phyloP scores from a whole-genome alignment of 2,888 invertebrate genomes.

The Eupeodes latifasciatus region DNA sequence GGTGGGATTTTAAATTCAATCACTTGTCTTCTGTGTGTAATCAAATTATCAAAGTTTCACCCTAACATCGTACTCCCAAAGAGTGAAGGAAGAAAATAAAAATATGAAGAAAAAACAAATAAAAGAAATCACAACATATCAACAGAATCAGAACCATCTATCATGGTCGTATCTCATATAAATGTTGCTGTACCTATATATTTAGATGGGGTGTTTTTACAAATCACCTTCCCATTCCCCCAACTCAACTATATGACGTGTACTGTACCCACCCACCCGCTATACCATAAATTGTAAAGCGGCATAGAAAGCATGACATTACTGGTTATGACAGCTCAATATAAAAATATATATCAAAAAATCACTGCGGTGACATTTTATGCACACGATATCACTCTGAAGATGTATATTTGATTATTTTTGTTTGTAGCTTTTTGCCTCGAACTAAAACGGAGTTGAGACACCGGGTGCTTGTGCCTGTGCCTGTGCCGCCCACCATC shows the following conservation, averaged over 20 bases:
- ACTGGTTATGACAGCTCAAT: conserved; percentile 75
- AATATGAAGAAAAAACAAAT: conserved; percentile 21
- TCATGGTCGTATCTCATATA: not conserved
- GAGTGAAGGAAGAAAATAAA: conserved; percentile 9
- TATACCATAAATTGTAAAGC: not conserved
- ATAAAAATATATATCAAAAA: conserved; percentile 42
- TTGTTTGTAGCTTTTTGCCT: not conserved
- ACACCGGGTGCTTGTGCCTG: too few species aligned
- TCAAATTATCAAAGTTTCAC: conserved; percentile 73
- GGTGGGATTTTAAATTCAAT: conserved; percentile 66
- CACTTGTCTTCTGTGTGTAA: conserved; percentile 70
- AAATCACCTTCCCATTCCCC: conserved; percentile 20
- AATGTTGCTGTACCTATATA: conserved; percentile 37
- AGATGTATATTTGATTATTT: conserved; percentile 70
- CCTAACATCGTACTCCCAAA: conserved; percentile 17
- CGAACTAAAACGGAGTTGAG: not conserved
- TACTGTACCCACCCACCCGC: not conserved
- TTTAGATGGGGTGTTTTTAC: conserved; percentile 61
- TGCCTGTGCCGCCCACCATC: too few species aligned
- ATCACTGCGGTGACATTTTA: conserved; percentile 71
- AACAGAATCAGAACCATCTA: conserved; percentile 25
- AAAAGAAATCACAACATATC: conserved; percentile 44
- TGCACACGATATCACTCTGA: conserved; percentile 73
- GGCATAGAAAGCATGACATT: conserved; percentile 60
- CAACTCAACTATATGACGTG: too few species aligned